Conservation (phyloP, 2,797 vertebrate species). For the Odontamblyopus rebecca region DNA sequence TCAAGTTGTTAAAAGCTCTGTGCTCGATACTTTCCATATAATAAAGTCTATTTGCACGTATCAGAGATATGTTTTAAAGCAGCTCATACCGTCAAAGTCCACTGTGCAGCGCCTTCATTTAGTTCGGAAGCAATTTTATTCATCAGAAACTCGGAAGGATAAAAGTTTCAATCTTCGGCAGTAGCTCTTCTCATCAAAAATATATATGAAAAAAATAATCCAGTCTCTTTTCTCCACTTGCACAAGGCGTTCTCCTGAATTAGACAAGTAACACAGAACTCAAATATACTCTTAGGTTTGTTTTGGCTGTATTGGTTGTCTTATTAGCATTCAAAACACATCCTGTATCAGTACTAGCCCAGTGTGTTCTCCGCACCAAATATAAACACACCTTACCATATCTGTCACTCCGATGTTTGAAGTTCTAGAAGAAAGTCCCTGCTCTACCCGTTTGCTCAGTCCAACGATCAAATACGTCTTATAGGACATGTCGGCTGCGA, state of each 20-base stretch:
- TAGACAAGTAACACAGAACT: not conserved
- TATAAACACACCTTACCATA: not conserved
- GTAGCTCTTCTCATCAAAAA: too few relatives aligned
- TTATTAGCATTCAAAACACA: not conserved
- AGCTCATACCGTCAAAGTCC: too few relatives aligned
- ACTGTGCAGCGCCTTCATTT: too few relatives aligned
- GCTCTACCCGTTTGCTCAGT: not conserved
- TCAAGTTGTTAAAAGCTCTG: too few relatives aligned
- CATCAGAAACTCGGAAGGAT: too few relatives aligned
- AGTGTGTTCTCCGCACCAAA: not conserved
- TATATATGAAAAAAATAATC: too few relatives aligned
- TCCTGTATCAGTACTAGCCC: not conserved
- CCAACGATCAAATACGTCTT: constrained; percentile 20
- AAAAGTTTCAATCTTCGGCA: too few relatives aligned
- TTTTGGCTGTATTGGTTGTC: not conserved
- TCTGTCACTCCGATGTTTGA: not conserved
- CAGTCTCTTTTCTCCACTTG: too few relatives aligned
- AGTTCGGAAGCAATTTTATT: too few relatives aligned
- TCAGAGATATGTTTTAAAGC: too few relatives aligned
- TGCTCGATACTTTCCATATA: too few relatives aligned
- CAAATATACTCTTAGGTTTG: not conserved
- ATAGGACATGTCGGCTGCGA: constrained; percentile 11
- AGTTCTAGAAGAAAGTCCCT: not conserved
- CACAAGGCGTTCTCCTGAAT: not conserved
- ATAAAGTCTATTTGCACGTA: too few relatives aligned